These are phyloP conservation scores for Drosophila grimshawi DNA, from an alignment of 1,140 invertebrate genomes.

Conservation along the genomic window DNA sequence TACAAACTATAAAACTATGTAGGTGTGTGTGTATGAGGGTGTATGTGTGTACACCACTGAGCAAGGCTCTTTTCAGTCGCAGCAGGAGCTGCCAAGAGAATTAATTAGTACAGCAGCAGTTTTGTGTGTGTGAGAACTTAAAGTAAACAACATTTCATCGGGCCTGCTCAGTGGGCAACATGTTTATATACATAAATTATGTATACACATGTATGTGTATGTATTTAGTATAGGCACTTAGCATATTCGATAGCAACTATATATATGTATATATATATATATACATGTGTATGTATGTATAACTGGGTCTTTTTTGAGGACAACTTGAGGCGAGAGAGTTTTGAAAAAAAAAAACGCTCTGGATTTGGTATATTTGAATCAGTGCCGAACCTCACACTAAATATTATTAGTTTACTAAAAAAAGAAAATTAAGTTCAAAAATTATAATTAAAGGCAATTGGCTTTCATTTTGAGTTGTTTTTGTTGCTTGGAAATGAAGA, in stretches of 20 bases:
- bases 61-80: constrained; percentile 31
- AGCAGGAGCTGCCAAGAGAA: not conserved
- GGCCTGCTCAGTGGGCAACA: constrained; percentile 37
- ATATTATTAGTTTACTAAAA: no score
- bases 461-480: constrained; percentile 18
- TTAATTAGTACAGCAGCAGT: constrained; percentile 3
- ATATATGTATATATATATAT: constrained; percentile 49
- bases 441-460: not conserved
- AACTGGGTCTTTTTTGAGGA: not conserved
- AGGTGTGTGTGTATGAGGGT: constrained; percentile 40
- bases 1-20: constrained; percentile 57
- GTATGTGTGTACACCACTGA: constrained; percentile 57
- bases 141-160: constrained; percentile 10
- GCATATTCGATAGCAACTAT: constrained; percentile 78
- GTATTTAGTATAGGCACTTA: constrained; percentile 80
- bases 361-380: no score
- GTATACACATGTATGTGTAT: constrained; percentile 48
- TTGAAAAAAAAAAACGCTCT: no score
- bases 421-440: no score
- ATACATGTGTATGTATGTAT: not conserved
- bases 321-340: no score
- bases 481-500: constrained; percentile 39
- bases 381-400: no score
- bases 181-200: constrained; percentile 32
- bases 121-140: constrained; percentile 22